Conservation (phyloP, 2,888 invertebrate species). For the Hesperia comma region DNA sequence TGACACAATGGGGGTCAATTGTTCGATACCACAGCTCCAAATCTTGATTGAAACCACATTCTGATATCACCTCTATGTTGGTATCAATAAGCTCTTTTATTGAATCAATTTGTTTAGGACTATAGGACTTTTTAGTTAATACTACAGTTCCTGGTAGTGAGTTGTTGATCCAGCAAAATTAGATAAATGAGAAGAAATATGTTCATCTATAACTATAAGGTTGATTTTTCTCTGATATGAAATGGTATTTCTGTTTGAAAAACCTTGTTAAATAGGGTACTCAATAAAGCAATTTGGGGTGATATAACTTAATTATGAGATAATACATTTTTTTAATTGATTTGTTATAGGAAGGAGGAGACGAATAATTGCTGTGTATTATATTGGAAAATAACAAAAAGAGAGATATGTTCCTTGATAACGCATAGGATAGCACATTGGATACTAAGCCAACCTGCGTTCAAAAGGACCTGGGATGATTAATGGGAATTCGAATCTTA, state of each 20-base stretch:
- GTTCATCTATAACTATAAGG: conserved; percentile 14
- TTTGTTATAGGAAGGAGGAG: conserved; percentile 42
- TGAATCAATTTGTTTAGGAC: not conserved
- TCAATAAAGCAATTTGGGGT: conserved; percentile 44
- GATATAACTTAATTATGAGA: conserved; percentile 52
- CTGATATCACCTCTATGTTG: conserved; percentile 28
- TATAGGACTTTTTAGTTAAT: conserved; percentile 16
- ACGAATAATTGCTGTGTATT: conserved; percentile 15
- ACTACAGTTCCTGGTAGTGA: conserved; percentile 7
- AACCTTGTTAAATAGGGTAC: conserved; percentile 19
- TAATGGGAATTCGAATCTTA: too few relatives aligned
- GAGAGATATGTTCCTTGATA: too few relatives aligned
- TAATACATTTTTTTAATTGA: conserved; percentile 44
- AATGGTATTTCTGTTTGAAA: not conserved
- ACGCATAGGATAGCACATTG: too few relatives aligned
- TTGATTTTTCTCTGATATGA: conserved; percentile 14
- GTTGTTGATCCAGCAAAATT: not conserved
- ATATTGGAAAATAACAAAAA: too few relatives aligned
- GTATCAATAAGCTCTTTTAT: conserved; percentile 25
- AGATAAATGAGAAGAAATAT: not conserved
- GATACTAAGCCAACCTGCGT: too few relatives aligned
- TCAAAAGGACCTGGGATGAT: too few relatives aligned
- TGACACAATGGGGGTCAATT: conserved; percentile 68
- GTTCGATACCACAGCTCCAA: conserved; percentile 46
- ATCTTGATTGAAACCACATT: conserved; percentile 27